A percentile compares a stretch with the other conserved stretches of the same genome.
These are phyloP conservation scores for Erebia palarica DNA, from an alignment of 2,888 invertebrate genomes.

Conservation along the genomic window DNA sequence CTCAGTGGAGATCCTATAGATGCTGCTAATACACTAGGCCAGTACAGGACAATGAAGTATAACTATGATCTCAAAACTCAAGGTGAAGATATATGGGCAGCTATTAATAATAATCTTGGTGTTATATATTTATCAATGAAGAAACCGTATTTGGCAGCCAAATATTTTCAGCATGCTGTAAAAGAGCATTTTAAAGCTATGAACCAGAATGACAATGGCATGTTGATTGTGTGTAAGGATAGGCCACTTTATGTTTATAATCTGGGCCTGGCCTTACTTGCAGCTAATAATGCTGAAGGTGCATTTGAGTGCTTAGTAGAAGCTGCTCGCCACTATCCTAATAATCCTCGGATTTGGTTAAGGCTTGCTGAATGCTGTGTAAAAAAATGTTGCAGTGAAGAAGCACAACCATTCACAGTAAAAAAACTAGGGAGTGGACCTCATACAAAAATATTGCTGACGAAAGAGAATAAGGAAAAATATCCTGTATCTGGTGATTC, in stretches of 20 bases:
- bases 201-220: conserved; percentile 70
- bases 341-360: conserved; percentile 95
- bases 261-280: conserved; percentile 91
- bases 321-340: conserved; percentile 92
- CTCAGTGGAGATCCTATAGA: conserved; percentile 72
- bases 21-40: conserved; percentile 65
- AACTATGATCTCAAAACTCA: conserved; percentile 69
- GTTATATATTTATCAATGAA: conserved; percentile 90
- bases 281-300: conserved; percentile 89
- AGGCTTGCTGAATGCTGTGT: conserved; percentile 97
- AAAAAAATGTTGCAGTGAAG: conserved; percentile 84
- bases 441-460: conserved; percentile 68
- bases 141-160: conserved; percentile 90
- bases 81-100: conserved; percentile 78
- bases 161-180: conserved; percentile 90
- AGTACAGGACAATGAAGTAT: conserved; percentile 65
- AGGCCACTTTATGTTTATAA: conserved; percentile 89
- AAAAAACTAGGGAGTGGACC: conserved; percentile 74
- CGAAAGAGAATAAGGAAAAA: conserved; percentile 69
- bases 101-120: conserved; percentile 90
- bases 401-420: conserved; percentile 70
- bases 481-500: conserved; percentile 84
- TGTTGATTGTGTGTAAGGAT: conserved; percentile 69
- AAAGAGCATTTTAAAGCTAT: conserved; percentile 85
- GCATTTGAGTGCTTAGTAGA: conserved; percentile 96